Evolutionary conservation across 2,888 invertebrate genomes (phyloP).

Genomic region (Drosophila infuscata): DNA sequence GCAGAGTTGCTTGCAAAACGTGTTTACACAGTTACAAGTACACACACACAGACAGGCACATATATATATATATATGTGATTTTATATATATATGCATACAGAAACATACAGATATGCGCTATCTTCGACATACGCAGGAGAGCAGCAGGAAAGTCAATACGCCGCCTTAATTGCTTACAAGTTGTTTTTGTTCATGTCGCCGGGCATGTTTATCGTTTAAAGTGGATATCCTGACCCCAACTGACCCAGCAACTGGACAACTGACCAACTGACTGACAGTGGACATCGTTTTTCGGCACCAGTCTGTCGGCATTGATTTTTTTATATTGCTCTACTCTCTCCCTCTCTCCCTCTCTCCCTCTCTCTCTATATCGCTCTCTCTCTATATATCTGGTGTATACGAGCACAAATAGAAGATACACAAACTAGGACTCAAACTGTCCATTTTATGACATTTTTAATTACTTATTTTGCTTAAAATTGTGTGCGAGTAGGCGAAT

Average conservation of each 20-base stretch:
- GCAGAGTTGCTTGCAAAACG: constrained; percentile 1
- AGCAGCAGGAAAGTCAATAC: constrained; percentile 57
- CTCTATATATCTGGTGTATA: constrained; percentile 4
- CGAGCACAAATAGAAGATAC: constrained; percentile 15
- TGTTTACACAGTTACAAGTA: constrained; percentile 30
- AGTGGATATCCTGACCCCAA: constrained; percentile 63
- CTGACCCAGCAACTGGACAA: constrained; percentile 51
- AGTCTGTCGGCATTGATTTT: constrained; percentile 74
- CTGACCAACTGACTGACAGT: constrained; percentile 31
- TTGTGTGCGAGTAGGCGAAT: constrained; percentile 63
- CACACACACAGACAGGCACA: constrained; percentile 3
- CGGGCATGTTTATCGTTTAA: constrained; percentile 75
- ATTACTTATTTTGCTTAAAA: constrained; percentile 75
- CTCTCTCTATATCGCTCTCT: not conserved
- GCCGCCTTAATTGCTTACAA: constrained; percentile 76
- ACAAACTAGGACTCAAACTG: constrained; percentile 16
- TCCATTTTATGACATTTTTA: constrained; percentile 73
- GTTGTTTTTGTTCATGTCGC: constrained; percentile 67
- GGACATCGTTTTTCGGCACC: constrained; percentile 54
- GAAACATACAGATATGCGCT: constrained; percentile 19
- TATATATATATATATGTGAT: not conserved
- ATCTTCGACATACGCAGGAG: constrained; percentile 32
- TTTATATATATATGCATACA: constrained; percentile 4
- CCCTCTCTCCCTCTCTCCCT: not conserved
- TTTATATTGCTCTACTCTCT: constrained; percentile 42